Base-by-base conservation (phyloP, 2,888 invertebrate species). In the Prionchulus punctatus region DNA sequence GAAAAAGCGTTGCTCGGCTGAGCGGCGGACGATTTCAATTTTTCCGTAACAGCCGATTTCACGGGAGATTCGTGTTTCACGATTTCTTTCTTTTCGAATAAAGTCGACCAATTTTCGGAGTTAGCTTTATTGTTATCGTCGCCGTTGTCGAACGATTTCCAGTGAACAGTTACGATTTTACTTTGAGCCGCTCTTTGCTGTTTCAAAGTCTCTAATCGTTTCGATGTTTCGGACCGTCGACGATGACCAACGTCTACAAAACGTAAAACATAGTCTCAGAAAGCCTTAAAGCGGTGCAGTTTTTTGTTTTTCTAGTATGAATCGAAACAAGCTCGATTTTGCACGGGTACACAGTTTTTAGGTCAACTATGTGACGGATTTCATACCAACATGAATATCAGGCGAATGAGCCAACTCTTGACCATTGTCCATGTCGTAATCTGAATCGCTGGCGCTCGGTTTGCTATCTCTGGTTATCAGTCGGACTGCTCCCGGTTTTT, bases 1-100 rank as follows among this genome's bases (percentile, higher is more conserved):
- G 84, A 79, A 73, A 85, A 94, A 54, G 88, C 87, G 72, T 90
- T 87, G 18, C 69, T 64, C 28, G 68, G 54, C 18, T 12, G 18
- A 36, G 7, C 36, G 36, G 36, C 12, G 18, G 12, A 36, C 36
- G 36, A 7, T 36, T 36, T 7, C 7, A 36, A 12, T 18, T 12
- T 12, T 36, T 36, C 18, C 12, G 36, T 18, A 7, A 36, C 36
- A 18, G 36, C 36, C 18, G 36, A 36, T 36, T 18, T 7, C n/a
- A n/a, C n/a, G n/a, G n/a, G n/a, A n/a, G n/a, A n/a, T n/a, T n/a
- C n/a, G 18, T 36, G 36, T 12, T 36, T 36, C 12, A 12, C 36
- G 18, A 12, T 36, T 36, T 36, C 36, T 18, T 12, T 18, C 18
- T 36, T 36, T 18, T 7, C 18, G 36, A 36, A 36, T 36, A 36